phyloP scores from a whole-genome alignment of 2,797 vertebrate genomes.

The Phalloptychus januarius region DNA sequence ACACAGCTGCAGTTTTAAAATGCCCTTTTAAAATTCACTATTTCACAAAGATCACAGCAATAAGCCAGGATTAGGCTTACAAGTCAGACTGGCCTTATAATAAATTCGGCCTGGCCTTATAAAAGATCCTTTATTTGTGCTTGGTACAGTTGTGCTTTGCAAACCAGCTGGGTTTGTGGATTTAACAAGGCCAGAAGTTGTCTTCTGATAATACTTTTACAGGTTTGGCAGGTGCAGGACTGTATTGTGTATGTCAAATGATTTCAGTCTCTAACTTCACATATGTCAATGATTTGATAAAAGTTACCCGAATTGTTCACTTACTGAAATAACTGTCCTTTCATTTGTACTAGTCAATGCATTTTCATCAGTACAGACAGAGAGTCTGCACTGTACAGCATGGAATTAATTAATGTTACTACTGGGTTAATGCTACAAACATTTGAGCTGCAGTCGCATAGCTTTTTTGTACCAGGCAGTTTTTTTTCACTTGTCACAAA shows the following conservation, averaged over 20 bases:
- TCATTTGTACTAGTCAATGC: background rate
- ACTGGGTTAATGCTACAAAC: background rate
- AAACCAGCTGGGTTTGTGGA: background rate
- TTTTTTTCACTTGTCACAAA: background rate
- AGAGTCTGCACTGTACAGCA: background rate
- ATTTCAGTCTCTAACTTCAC: background rate
- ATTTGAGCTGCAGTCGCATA: background rate
- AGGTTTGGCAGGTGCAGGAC: background rate
- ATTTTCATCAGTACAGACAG: background rate
- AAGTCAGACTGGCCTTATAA: background rate
- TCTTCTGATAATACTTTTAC: background rate
- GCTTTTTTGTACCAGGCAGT: background rate
- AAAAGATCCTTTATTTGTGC: background rate
- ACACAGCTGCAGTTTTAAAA: background rate
- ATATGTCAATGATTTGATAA: background rate
- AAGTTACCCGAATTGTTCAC: background rate
- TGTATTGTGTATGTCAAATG: background rate
- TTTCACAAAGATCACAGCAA: slow-evolving; percentile 5
- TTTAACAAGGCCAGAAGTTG: background rate
- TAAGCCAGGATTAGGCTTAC: background rate
- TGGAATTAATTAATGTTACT: background rate
- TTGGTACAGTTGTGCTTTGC: slow-evolving; percentile 3
- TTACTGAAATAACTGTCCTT: background rate
- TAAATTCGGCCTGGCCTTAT: slow-evolving; percentile 14
- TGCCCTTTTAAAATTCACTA: slow-evolving; percentile 4